Percentiles rank a stretch among this genome's conserved stretches.
phyloP scores from a whole-genome alignment of 30 jellyfish, hydroid and myxozoan genomes.

The Aurelia sp. region DNA sequence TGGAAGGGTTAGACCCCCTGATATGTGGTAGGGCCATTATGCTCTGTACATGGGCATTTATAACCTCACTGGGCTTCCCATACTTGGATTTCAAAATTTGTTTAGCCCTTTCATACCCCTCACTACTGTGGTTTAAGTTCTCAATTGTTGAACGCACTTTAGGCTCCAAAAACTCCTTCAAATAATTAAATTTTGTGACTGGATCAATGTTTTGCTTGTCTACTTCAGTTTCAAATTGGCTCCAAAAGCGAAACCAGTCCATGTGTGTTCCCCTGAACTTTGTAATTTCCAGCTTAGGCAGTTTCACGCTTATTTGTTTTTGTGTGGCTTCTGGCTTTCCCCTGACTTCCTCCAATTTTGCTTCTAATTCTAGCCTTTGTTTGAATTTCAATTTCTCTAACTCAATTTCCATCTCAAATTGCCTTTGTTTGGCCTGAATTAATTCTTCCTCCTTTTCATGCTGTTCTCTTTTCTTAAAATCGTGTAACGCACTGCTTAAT shows the following conservation, averaged over 20 bases:
- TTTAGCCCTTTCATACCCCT: no score
- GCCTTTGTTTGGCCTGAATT: constrained; percentile 3
- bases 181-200: constrained; percentile 36
- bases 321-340: constrained; percentile 2
- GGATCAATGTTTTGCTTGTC: constrained; percentile 16
- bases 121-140: no score
- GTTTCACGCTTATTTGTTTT: constrained; percentile 1
- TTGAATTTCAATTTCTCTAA: background rate
- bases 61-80: constrained; percentile 57
- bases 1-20: constrained; percentile 46
- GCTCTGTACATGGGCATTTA: constrained; percentile 43
- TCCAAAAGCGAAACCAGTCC: constrained; percentile 61
- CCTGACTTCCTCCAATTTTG: background rate
- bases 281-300: background rate
- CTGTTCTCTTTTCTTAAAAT: background rate
- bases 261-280: constrained; percentile 40
- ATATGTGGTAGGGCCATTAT: constrained; percentile 39
- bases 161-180: constrained; percentile 33
- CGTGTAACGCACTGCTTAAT: background rate
- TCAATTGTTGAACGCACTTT: constrained; percentile 15
- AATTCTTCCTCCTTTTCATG: background rate
- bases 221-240: constrained; percentile 45
- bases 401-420: constrained; percentile 12
- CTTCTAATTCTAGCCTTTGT: constrained; percentile 7
- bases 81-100: constrained; percentile 36